Evolutionary conservation across 2,888 invertebrate species (phyloP).

Genomic region (Hololepta plana): DNA sequence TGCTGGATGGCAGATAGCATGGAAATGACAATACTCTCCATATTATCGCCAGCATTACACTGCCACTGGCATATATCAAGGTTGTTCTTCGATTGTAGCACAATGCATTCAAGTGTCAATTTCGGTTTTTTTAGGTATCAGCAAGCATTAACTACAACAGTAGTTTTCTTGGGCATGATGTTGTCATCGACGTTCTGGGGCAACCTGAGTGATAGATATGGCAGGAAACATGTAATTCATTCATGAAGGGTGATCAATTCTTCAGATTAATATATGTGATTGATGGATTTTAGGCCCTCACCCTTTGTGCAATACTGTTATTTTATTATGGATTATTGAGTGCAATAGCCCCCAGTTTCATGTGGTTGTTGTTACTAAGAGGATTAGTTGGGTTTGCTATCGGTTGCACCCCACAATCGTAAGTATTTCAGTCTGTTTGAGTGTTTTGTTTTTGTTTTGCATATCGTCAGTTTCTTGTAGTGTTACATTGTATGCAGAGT

Average conservation of each 20-base stretch:
- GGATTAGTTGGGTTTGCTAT: slow-evolving; percentile 91
- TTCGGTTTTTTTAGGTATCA: slow-evolving; percentile 43
- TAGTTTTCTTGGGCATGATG: slow-evolving; percentile 96
- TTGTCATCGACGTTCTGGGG: slow-evolving; percentile 92
- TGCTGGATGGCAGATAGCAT: slow-evolving; percentile 97
- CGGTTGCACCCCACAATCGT: slow-evolving; percentile 95
- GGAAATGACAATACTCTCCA: slow-evolving; percentile 95
- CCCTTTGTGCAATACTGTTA: slow-evolving; percentile 73
- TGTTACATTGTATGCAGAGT: slow-evolving; percentile 90
- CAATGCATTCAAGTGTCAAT: too few relatives aligned
- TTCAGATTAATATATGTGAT: slow-evolving; percentile 3
- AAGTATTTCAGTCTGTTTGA: slow-evolving; percentile 29
- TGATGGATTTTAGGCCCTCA: slow-evolving; percentile 53
- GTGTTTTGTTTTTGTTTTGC: slow-evolving; percentile 10
- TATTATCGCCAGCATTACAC: slow-evolving; percentile 81
- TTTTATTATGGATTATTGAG: slow-evolving; percentile 85
- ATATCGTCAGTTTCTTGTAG: slow-evolving; percentile 31
- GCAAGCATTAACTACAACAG: slow-evolving; percentile 83
- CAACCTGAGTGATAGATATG: slow-evolving; percentile 83
- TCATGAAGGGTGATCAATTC: not conserved
- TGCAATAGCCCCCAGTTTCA: slow-evolving; percentile 77
- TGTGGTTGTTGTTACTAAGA: slow-evolving; percentile 78
- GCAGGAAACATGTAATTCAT: slow-evolving; percentile 57
- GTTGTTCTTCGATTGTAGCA: slow-evolving; percentile 17
- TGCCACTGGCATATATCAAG: slow-evolving; percentile 85